These are phyloP conservation scores for Tachina lurida DNA, from an alignment of 2,888 invertebrate genomes.

Conservation along the genomic window DNA sequence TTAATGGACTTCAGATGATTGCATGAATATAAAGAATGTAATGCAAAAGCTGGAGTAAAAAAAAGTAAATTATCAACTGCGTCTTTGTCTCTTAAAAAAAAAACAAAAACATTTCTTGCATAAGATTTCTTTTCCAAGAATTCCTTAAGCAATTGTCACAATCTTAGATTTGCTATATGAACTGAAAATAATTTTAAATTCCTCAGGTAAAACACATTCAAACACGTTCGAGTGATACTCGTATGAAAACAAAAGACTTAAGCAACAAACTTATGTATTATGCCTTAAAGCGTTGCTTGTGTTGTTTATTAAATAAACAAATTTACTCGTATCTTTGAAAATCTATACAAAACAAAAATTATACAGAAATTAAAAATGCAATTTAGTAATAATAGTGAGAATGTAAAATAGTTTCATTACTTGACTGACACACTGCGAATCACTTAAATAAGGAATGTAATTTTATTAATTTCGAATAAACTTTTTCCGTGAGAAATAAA, in stretches of 20 bases:
- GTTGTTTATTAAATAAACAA: neutral
- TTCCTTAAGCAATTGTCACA: slow-evolving; percentile 38
- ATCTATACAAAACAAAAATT: slow-evolving; percentile 32
- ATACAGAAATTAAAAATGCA: slow-evolving; percentile 40
- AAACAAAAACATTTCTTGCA: slow-evolving; percentile 11
- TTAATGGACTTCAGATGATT: slow-evolving; percentile 28
- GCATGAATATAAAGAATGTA: slow-evolving; percentile 10
- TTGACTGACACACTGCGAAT: neutral
- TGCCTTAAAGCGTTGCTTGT: neutral
- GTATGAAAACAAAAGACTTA: slow-evolving; percentile 55
- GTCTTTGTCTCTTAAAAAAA: neutral
- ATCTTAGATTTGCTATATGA: slow-evolving; percentile 12
- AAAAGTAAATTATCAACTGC: neutral
- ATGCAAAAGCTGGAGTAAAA: neutral
- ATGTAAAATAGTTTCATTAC: neutral
- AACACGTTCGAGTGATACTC: neutral
- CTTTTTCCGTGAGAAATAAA: too few relatives aligned
- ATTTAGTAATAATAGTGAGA: slow-evolving; percentile 9
- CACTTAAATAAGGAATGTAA: too few relatives aligned
- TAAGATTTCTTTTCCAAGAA: slow-evolving; percentile 41
- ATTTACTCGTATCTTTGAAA: slow-evolving; percentile 50
- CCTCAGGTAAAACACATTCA: slow-evolving; percentile 24
- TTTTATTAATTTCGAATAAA: too few relatives aligned
- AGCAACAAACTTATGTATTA: slow-evolving; percentile 26
- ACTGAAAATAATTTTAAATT: slow-evolving; percentile 50